A percentile compares a stretch with the other conserved stretches of the same genome.
These are phyloP conservation scores for Drosophila subpulchrella DNA, from an alignment of 1,140 invertebrate genomes.

Conservation along the genomic window DNA sequence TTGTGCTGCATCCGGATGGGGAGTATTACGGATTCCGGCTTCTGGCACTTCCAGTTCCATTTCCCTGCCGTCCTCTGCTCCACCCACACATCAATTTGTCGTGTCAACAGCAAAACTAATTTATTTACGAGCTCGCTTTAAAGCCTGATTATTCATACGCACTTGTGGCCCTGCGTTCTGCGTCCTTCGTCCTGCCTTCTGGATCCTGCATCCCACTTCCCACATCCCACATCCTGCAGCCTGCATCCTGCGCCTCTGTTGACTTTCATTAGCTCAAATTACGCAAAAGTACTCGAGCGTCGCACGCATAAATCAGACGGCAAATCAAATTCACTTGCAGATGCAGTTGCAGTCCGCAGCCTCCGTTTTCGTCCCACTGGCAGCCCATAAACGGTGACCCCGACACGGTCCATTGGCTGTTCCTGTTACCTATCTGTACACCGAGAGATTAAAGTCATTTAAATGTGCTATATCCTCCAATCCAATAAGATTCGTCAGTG, in stretches of 20 bases:
- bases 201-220: constrained; percentile 2
- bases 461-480: neutral
- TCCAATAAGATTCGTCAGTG: neutral
- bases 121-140: constrained; percentile 65
- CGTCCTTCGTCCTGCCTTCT: neutral
- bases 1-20: constrained; percentile 44
- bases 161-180: constrained; percentile 32
- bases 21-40: constrained; percentile 12
- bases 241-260: constrained; percentile 35
- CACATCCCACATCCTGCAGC: constrained; percentile 5
- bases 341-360: constrained; percentile 36
- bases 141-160: constrained; percentile 73
- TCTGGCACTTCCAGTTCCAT: constrained; percentile 21
- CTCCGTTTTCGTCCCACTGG: constrained; percentile 23
- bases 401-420: constrained; percentile 23
- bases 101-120: constrained; percentile 75
- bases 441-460: neutral
- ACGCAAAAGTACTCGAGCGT: constrained; percentile 67
- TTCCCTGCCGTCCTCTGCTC: neutral
- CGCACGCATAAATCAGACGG: constrained; percentile 56
- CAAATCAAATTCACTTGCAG: constrained; percentile 72
- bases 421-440: constrained; percentile 6
- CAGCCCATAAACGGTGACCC: constrained; percentile 56
- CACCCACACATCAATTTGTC: constrained; percentile 60
- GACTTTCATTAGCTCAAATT: constrained; percentile 76